Evolutionary conservation across 64 coral and sea anemone genomes (phyloP), one percentile per base, ranked within the genome.

Genomic region (Orbicella faveolata): DNA sequence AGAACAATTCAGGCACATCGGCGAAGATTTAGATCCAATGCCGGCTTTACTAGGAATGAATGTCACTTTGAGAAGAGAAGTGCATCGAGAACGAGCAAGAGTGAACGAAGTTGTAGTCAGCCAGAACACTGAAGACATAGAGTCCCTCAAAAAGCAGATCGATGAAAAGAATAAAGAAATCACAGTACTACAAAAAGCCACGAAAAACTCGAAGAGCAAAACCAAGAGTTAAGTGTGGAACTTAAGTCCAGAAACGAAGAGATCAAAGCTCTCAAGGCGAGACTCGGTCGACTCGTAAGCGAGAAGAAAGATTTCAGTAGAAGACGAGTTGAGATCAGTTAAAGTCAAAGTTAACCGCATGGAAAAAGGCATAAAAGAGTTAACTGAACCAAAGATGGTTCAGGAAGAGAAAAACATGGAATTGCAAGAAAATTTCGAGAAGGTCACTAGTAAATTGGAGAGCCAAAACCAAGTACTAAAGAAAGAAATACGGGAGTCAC

Each of bases 101-200:
- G 23, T 84, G 20, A 84, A 69, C 63, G 64, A 84, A 21, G 21
- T 72, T 2, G 44, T 70, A 20, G 20, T 66, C 6, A 23, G 2
- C 23, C 62, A 75, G 39, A 44, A 70, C 34, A 79, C 7, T 20
- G 66, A 70, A 54, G 88, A 90, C 11, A 90, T 81, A 65, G 65
- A 77, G 1, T 72, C 6, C 10, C 66, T 90, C 37, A 90, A 90
- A 55, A 72, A 73, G 44, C 62, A 81, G 0, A 30, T 82, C 2
- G 62, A 90, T 73, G 73, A 90, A 18, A 81, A 81, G 30, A 55
- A 90, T 14, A 44, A 14, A 63, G 88, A 81, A 77, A 81, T 90
- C 13, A 13, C 8, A 3, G 78, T 81, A 1, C 34, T 82, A 25
- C 21, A 30, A 16, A 69, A 81, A 34, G 51, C 77, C 3, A 20